Evolutionary conservation across 2,888 invertebrate species (phyloP), one percentile per base, ranked within the genome.

Genomic region (Limenitis arthemis): DNA sequence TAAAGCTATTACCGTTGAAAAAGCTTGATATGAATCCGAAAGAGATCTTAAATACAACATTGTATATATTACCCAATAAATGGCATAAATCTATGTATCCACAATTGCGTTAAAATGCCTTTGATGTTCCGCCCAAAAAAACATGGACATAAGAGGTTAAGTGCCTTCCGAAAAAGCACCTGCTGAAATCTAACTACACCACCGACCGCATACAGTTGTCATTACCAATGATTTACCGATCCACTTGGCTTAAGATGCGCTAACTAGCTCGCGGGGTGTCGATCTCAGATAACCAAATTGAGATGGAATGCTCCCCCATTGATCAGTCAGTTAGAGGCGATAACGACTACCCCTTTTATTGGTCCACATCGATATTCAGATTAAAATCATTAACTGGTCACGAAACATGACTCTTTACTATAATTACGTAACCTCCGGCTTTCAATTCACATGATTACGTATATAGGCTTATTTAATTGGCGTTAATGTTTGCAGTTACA

Each of bases 271-370:
- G 69, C 70, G 69, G 73, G 77, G 79, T 80, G 77, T 72, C 71
- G 80, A 79, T 82, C 72, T 61, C 48, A 65, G 83, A 85, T 85
- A 86, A 72, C 84, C 81, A 75, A 84, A 85, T 83, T 83, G 82
- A 85, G 84, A 79, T 73, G 77, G 75, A 77, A 79, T 72, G 72
- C 67, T 69, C 68, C 65, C 75, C 80, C 76, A 85, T 85, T 85
- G 83, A 85, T 83, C 83, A 82, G 84, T 86, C 85, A 82, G 75
- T 86, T 84, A 84, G 67, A 64, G 64, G 56, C 68, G 76, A 77
- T 79, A 81, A 82, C 77, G 77, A 78, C 73, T 69, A 69, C 49
- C 53, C 44, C 37, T 49, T 42, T 58, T 56, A 54, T 54, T 72
- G 66, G 60, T 51, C 75, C 75, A 70, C 76, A 77, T 72, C 65